These are phyloP conservation scores for Gymnorhina tibicen DNA, from an alignment of 2,113 vertebrate species.

Conservation along the genomic window DNA sequence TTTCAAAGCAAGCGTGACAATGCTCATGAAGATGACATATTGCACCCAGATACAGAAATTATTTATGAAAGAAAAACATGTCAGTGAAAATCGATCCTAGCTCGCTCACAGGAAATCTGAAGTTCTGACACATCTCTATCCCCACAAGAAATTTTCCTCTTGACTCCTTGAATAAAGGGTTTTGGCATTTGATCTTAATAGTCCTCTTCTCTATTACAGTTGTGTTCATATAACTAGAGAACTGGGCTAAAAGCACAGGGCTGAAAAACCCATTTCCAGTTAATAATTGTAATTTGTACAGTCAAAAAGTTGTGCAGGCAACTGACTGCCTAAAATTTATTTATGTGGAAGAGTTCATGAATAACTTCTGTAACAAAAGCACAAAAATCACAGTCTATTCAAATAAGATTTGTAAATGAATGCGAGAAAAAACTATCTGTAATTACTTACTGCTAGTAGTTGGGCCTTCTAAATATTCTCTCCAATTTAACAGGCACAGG, in stretches of 20 bases:
- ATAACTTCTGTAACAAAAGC: not conserved
- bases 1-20: not conserved
- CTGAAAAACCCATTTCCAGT: not conserved
- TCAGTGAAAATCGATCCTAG: not conserved
- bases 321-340: not conserved
- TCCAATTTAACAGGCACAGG: not conserved
- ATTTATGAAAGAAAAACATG: not conserved
- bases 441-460: not conserved
- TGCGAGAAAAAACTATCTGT: not conserved
- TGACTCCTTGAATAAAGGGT: not conserved
- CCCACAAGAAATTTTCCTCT: not conserved
- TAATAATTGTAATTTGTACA: not conserved
- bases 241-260: not conserved
- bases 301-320: not conserved
- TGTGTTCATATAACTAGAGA: not conserved
- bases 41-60: not conserved
- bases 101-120: not conserved
- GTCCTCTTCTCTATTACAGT: not conserved
- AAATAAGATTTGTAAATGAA: not conserved
- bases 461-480: not conserved
- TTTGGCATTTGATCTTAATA: not conserved
- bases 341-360: not conserved
- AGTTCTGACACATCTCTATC: not conserved
- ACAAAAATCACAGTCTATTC: not conserved
- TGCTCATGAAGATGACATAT: not conserved